phyloP scores from a whole-genome alignment of 1,140 invertebrate genomes.

The Cherax quadricarinatus region DNA sequence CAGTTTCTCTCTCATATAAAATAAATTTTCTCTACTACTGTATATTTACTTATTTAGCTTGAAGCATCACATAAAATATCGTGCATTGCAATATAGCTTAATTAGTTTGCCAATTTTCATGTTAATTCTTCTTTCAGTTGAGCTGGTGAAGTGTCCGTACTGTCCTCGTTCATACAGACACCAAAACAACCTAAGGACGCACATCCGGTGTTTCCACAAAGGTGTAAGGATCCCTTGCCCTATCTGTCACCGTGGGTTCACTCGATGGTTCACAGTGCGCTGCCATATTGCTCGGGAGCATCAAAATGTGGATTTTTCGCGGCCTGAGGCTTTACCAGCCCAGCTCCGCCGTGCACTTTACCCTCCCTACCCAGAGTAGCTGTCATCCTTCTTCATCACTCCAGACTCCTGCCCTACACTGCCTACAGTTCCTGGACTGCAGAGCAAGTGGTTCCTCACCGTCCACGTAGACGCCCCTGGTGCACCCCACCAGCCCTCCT shows the following conservation, averaged over 20 bases:
- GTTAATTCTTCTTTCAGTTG: slow-evolving; percentile 80
- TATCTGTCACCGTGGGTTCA: slow-evolving; percentile 92
- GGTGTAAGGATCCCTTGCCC: slow-evolving; percentile 92
- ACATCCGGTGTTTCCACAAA: slow-evolving; percentile 92
- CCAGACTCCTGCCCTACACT: slow-evolving; percentile 29
- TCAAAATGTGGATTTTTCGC: slow-evolving; percentile 74
- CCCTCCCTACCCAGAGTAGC: slow-evolving; percentile 64
- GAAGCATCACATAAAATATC: slow-evolving; percentile 20
- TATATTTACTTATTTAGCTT: slow-evolving; percentile 23
- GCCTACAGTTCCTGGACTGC: slow-evolving; percentile 14
- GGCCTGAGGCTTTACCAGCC: slow-evolving; percentile 69
- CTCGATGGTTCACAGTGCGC: slow-evolving; percentile 92
- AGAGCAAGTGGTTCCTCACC: slow-evolving; percentile 46
- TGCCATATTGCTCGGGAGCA: slow-evolving; percentile 92
- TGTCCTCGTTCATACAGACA: slow-evolving; percentile 95
- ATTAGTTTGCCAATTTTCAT: background rate
- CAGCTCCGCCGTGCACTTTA: slow-evolving; percentile 72
- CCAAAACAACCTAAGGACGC: slow-evolving; percentile 92
- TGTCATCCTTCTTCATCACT: slow-evolving; percentile 28
- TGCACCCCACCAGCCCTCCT: slow-evolving; percentile 11
- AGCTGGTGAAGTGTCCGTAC: slow-evolving; percentile 93
- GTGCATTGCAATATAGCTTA: background rate
- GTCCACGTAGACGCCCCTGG: slow-evolving; percentile 60
- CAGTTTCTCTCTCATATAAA: slow-evolving; percentile 12
- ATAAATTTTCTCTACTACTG: no score